Base-by-base conservation (phyloP, 2,888 invertebrate species). In the Latrodectus hesperus region DNA sequence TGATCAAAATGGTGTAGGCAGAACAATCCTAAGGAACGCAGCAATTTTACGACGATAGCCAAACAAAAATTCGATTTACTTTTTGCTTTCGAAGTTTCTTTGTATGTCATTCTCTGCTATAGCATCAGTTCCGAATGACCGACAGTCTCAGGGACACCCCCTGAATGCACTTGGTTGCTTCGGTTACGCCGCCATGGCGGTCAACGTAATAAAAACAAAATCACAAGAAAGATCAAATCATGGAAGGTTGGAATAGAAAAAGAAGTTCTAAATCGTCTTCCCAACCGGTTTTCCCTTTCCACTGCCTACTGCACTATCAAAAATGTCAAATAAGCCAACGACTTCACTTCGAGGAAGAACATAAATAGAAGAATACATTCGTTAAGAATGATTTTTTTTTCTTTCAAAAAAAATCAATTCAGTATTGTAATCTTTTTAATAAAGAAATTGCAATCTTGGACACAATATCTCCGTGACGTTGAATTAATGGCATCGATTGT, bases 51-150 rank as follows among this genome's bases (percentile, higher is more conserved):
- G n/a, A 60, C 60, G n/a, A 12, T 60, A 60, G 60, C 16, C 16
- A 60, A 38, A 60, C 60, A 14, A 77, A 79, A 68, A 71, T 79
- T 38, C 60, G 55, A 71, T 79, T 79, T 60, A 60, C 77, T 38
- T 3, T 75, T 64, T 67, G 9, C 67, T 16, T 8, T 17, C 12
- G 16, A 38, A 38, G 16, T 68, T 82, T 75, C 60, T 55, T 65
- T 65, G 10, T 60, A 60, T 16, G 14, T 64, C 72, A 6, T 60
- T 65, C 73, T 52, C 52, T 14, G 12, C 22, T 16, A 22, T 26
- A 16, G 52, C 72, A 73, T 80, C 80, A 72, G 80, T 80, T 80
- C 80, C 80, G 52, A 80, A 73, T 80, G 80, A 73, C 80, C 80
- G 80, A 60, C n/a, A 55, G 55, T 55, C 55, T 49, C 60, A 60